Evolutionary conservation across 2,888 invertebrate genomes (phyloP).

Genomic region (Phortica magna): DNA sequence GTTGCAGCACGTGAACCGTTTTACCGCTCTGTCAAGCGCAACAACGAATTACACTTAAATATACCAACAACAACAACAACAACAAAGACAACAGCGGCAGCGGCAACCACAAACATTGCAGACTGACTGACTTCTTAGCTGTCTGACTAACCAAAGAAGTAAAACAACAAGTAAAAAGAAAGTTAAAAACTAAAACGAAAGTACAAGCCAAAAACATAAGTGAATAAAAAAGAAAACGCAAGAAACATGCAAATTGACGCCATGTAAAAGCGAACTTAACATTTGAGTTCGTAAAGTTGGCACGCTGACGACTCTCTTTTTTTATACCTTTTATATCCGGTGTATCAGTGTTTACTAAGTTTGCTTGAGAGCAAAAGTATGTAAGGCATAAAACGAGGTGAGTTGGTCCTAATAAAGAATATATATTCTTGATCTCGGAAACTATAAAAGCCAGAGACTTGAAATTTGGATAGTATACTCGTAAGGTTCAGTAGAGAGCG

Average conservation of each 20-base stretch:
- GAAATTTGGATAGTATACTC: too few species aligned
- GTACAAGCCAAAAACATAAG: background rate
- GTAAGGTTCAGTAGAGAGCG: too few species aligned
- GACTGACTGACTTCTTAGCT: constrained; percentile 5
- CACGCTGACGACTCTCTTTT: background rate
- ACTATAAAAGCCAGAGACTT: too few species aligned
- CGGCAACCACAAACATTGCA: background rate
- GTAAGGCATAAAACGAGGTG: too few species aligned
- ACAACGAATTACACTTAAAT: constrained; percentile 59
- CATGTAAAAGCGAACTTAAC: constrained; percentile 30
- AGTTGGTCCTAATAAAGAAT: too few species aligned
- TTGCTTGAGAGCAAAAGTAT: too few species aligned
- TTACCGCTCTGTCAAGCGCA: constrained; percentile 60
- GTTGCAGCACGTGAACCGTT: constrained; percentile 54
- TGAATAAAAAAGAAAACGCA: constrained; percentile 32
- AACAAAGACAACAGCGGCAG: background rate
- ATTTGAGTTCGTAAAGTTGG: constrained; percentile 28
- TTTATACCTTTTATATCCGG: too few species aligned
- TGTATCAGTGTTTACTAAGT: too few species aligned
- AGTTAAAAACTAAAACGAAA: constrained; percentile 4
- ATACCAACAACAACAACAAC: constrained; percentile 33
- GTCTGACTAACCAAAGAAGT: background rate
- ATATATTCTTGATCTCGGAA: too few species aligned
- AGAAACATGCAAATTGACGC: constrained; percentile 27
- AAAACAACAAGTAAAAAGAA: constrained; percentile 6